Conservation (phyloP, 1,140 invertebrate genomes). For the Metaphire vulgaris region DNA sequence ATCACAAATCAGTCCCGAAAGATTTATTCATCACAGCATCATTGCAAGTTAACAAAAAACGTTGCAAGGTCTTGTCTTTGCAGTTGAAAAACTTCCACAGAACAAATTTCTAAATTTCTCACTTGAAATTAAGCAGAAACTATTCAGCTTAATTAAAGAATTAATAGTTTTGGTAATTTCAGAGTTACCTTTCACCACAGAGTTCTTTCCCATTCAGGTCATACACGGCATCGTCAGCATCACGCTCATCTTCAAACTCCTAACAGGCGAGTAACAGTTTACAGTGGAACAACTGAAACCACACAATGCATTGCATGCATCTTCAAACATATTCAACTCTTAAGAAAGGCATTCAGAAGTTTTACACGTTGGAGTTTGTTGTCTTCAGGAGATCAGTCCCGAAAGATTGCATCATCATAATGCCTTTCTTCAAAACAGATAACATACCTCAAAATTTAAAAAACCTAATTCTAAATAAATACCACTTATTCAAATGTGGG, state of each 20-base stretch:
- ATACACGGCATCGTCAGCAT: constrained; percentile 97
- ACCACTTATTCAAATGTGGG: no score
- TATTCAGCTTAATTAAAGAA: no score
- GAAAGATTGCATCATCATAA: neutral
- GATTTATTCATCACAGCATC: neutral
- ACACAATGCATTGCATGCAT: neutral
- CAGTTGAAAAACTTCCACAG: no score
- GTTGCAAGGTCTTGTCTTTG: no score
- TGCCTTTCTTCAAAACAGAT: no score
- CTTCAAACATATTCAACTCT: neutral
- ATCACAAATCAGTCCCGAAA: neutral
- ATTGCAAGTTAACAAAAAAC: no score
- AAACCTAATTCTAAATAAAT: no score
- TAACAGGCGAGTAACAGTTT: constrained; percentile 45
- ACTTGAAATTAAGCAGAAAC: no score
- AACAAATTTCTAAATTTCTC: no score
- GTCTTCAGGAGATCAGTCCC: neutral
- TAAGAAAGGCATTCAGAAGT: no score
- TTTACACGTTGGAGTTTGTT: neutral
- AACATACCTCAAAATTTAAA: neutral
- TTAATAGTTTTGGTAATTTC: no score
- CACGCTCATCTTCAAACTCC: constrained; percentile 97
- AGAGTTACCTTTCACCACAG: constrained; percentile 83
- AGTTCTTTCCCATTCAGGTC: constrained; percentile 95
- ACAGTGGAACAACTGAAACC: neutral